Evolutionary conservation across 2,888 invertebrate genomes (phyloP), one percentile per base, ranked within the genome.

Genomic region (Plusia festucae): DNA sequence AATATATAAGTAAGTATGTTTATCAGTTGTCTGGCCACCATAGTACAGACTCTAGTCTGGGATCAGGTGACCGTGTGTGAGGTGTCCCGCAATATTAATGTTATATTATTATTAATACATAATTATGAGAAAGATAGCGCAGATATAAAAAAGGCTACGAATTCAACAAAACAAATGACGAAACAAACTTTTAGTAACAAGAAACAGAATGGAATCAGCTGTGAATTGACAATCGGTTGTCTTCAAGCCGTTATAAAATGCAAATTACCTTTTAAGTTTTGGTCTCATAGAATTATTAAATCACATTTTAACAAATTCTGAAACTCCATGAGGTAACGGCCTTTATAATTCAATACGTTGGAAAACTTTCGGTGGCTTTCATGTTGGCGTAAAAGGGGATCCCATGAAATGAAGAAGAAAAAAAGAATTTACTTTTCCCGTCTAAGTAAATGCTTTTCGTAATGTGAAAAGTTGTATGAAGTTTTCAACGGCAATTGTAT

Each of bases 401-500:
- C n/a, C 32, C 34, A 15, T 32, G 30, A 44, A 30, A 40, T n/a
- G 22, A 30, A n/a, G 18, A 32, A 5, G 15, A 53, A 52, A 63
- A 57, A 51, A 52, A 5, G 51, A 40, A 62, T 34, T 56, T 49
- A 15, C 55, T 55, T 44, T 54, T 49, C 55, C 30, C 24, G 18
- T n/a, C 55, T 18, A 55, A n/a, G n/a, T n/a, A n/a, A 60, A 55
- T 51, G 27, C n/a, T 51, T 6, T 16, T 16, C 18, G 63, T 66
- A 63, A 68, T 64, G 65, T 54, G 55, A 20, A 68, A 68, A 72
- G 63, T 68, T 72, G 63, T 68, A 68, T 68, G 63, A 60, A 66
- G 58, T 72, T 68, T 53, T 40, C 30, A 13, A 51, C 30, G 55
- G 57, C 60, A 66, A 60, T 46, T 63, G 70, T 62, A 34, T 18